Percentiles rank a stretch among this genome's conserved stretches.
These are phyloP conservation scores for Lontra canadensis DNA, from an alignment of 2,113 vertebrate genomes.

Conservation along the genomic window DNA sequence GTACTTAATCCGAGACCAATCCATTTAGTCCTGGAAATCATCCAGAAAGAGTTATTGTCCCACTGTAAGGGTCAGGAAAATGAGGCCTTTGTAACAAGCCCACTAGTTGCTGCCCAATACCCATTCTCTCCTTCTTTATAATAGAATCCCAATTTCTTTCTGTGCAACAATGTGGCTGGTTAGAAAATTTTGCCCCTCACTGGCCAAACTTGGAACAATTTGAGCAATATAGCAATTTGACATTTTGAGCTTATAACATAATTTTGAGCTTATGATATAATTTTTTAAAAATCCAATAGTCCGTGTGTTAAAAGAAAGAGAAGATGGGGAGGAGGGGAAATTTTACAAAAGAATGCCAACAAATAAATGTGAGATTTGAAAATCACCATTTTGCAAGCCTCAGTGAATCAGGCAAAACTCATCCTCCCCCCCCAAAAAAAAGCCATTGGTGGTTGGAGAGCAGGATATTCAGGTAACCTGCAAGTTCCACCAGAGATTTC, in stretches of 20 bases:
- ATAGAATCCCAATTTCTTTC: background rate
- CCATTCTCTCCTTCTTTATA: background rate
- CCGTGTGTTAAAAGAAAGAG: background rate
- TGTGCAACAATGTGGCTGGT: too few species aligned
- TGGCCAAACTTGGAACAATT: background rate
- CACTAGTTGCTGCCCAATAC: background rate
- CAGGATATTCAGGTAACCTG: background rate
- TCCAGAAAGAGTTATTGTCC: background rate
- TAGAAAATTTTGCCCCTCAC: background rate
- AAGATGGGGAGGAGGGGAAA: background rate
- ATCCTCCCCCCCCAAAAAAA: background rate
- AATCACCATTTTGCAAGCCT: background rate
- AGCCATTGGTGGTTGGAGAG: background rate
- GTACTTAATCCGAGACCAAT: background rate
- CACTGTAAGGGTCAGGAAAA: background rate
- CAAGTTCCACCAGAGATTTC: background rate
- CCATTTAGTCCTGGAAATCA: background rate
- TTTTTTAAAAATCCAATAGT: background rate
- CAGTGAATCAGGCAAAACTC: slow-evolving; percentile 5
- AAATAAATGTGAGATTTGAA: slow-evolving; percentile 1
- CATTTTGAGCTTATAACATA: background rate
- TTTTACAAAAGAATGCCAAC: background rate
- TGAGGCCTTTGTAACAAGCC: background rate
- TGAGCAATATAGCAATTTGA: background rate
- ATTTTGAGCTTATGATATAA: background rate